Evolutionary conservation across 1,140 invertebrate genomes (phyloP).

Genomic region (Heliconius eleuchia): DNA sequence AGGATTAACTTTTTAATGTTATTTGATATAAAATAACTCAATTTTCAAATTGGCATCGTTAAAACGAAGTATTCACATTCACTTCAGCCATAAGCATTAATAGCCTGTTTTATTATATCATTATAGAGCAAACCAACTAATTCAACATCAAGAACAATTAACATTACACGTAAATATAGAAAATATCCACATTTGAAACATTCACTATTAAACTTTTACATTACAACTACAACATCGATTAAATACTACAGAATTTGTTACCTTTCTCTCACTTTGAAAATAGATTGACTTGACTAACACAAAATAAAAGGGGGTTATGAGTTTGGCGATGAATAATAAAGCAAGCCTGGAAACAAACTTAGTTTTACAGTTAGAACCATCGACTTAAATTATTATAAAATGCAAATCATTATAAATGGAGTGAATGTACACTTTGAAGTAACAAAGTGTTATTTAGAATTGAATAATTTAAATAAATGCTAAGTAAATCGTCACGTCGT

Average conservation of each 20-base stretch:
- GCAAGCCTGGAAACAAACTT: slow-evolving; percentile 55
- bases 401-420: slow-evolving; percentile 63
- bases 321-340: slow-evolving; percentile 51
- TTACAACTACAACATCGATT: slow-evolving; percentile 27
- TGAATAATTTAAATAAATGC: too few relatives aligned
- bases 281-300: slow-evolving; percentile 42
- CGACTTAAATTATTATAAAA: slow-evolving; percentile 40
- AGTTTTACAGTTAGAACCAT: slow-evolving; percentile 28
- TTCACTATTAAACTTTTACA: slow-evolving; percentile 7
- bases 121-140: not conserved
- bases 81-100: not conserved
- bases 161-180: not conserved
- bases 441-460: not conserved
- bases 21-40: not conserved
- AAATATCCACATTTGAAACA: not conserved
- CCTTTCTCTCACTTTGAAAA: slow-evolving; percentile 50
- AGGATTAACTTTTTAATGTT: not conserved
- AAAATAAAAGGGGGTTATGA: slow-evolving; percentile 50
- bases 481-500: not conserved
- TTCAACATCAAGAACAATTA: not conserved
- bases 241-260: slow-evolving; percentile 39
- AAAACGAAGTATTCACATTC: not conserved
- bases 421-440: slow-evolving; percentile 41
- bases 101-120: slow-evolving; percentile 14
- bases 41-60: not conserved